Percentiles rank a stretch among this genome's conserved stretches.
Evolutionary conservation across 2,888 invertebrate species (phyloP).

Genomic region (Rhamnusium bicolor): DNA sequence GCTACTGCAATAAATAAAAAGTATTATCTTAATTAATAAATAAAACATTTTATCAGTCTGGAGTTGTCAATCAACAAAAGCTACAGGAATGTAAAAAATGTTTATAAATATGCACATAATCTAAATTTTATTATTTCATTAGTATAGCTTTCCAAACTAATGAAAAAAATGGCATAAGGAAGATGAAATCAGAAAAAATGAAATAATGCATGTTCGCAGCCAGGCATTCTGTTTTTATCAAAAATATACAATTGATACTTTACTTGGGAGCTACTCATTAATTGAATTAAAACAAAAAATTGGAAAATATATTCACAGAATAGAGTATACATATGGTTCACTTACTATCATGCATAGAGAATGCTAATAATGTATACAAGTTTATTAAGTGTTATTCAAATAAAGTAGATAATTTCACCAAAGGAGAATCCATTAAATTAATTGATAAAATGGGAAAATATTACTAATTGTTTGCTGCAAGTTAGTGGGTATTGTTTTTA

Average conservation of each 20-base stretch:
- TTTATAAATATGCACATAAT: background rate
- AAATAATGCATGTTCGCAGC: no score
- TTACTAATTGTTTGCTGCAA: background rate
- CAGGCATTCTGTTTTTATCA: no score
- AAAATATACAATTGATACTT: no score
- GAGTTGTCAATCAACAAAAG: background rate
- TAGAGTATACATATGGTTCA: constrained; percentile 21
- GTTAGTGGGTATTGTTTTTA: background rate
- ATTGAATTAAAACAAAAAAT: background rate
- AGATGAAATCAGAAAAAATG: background rate
- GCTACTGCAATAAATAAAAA: background rate
- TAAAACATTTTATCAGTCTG: background rate
- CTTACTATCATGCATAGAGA: constrained; percentile 13
- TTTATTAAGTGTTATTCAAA: constrained; percentile 28
- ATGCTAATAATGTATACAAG: constrained; percentile 15
- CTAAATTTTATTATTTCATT: background rate
- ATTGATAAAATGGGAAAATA: constrained; percentile 21
- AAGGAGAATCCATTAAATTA: constrained; percentile 24
- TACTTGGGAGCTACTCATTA: background rate
- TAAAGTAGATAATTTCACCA: constrained; percentile 23
- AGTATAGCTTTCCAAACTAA: background rate
- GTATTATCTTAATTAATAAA: background rate
- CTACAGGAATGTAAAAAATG: background rate
- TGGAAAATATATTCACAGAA: background rate
- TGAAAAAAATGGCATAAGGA: background rate